phyloP scores from a whole-genome alignment of 2,888 invertebrate genomes.

The Perithous albicinctus region DNA sequence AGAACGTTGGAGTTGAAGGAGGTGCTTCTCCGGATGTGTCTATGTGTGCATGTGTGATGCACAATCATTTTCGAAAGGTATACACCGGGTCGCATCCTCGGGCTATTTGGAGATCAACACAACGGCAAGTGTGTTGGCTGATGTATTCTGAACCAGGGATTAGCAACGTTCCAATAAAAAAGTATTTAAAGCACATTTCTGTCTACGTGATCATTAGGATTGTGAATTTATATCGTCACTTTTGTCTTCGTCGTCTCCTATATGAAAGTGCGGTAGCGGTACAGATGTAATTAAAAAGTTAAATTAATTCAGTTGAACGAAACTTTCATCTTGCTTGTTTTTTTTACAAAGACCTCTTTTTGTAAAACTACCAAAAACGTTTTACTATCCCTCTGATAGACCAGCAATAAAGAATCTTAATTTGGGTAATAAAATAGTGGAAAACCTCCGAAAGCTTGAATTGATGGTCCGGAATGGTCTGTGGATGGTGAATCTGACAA shows the following conservation, averaged over 20 bases:
- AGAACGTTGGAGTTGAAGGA: constrained; percentile 61
- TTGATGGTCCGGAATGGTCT: neutral
- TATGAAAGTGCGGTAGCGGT: too few species aligned
- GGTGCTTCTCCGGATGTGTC: constrained; percentile 1
- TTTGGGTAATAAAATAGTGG: neutral
- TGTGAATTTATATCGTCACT: too few species aligned
- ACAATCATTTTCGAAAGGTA: constrained; percentile 25
- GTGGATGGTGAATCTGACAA: neutral
- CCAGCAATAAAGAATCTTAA: neutral
- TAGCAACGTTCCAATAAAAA: too few species aligned
- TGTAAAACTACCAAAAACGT: neutral
- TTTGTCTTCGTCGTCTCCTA: too few species aligned
- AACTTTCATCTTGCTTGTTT: too few species aligned
- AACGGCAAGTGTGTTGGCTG: too few species aligned
- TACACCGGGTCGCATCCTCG: constrained; percentile 18
- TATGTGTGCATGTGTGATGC: neutral
- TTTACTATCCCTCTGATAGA: neutral
- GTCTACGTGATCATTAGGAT: too few species aligned
- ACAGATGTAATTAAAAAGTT: too few species aligned
- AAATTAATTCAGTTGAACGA: too few species aligned
- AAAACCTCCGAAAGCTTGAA: neutral
- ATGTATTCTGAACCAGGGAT: too few species aligned
- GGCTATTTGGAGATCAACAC: constrained; percentile 24
- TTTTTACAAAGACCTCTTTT: neutral
- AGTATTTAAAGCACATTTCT: too few species aligned